A percentile compares a stretch with the other conserved stretches of the same genome.
Evolutionary conservation across 2,797 vertebrate genomes (phyloP).

Genomic region (Acridotheres tristis): DNA sequence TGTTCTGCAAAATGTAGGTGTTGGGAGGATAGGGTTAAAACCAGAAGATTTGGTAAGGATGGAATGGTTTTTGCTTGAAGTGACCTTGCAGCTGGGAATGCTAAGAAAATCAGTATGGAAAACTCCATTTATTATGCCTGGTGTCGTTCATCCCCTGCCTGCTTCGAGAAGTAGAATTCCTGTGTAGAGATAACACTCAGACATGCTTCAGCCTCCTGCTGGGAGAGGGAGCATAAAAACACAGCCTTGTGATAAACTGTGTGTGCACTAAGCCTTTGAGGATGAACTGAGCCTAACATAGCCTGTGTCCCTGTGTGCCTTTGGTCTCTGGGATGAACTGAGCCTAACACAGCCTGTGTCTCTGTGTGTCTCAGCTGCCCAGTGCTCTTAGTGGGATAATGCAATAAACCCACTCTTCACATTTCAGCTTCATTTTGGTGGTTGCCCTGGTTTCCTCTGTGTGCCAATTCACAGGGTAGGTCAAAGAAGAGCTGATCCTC

Average conservation of each 20-base stretch:
- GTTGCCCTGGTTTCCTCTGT: neutral
- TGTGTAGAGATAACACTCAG: neutral
- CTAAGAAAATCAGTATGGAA: neutral
- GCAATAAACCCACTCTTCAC: neutral
- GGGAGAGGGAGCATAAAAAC: neutral
- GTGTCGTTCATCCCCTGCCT: neutral
- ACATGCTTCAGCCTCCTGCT: neutral
- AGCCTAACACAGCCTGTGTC: neutral
- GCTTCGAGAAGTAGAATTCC: neutral
- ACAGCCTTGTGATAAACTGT: neutral
- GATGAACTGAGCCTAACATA: neutral
- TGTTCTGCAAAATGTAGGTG: neutral
- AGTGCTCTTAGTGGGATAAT: neutral
- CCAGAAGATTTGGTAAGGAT: rapidly evolving
- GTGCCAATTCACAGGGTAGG: neutral
- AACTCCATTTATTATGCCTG: neutral
- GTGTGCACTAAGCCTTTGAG: rapidly evolving
- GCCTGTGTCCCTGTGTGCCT: neutral
- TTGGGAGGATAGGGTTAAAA: neutral
- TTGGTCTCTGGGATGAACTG: neutral
- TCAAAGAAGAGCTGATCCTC: neutral
- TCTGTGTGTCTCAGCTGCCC: neutral
- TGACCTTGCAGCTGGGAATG: neutral
- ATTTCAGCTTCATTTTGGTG: neutral
- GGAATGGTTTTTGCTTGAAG: neutral